Conservation (phyloP, 2,113 vertebrate species). For the Mus spicilegus region DNA sequence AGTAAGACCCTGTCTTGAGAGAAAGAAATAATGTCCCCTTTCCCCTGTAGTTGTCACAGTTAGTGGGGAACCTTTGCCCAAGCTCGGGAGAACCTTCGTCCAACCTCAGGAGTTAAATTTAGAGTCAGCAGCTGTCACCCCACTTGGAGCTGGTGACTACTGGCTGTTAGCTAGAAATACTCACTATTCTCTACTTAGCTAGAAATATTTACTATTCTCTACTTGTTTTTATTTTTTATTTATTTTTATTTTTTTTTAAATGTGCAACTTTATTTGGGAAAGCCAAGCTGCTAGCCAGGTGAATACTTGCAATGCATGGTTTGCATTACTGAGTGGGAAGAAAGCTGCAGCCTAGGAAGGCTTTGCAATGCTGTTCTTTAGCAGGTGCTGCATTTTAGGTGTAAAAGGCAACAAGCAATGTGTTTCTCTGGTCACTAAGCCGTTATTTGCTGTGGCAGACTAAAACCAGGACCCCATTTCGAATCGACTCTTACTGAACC, state of each 20-base stretch:
- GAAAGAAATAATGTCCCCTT: accelerated
- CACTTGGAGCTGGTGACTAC: conserved; percentile 5
- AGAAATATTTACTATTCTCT: too few species aligned
- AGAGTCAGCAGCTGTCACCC: conserved; percentile 46
- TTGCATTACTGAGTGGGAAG: conserved; percentile 8
- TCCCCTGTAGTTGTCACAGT: background rate
- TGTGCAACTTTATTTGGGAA: background rate
- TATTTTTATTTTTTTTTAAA: background rate
- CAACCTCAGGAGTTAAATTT: conserved; percentile 57
- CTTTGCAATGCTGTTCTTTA: background rate
- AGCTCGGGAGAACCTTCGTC: background rate
- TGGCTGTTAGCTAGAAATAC: conserved; percentile 9
- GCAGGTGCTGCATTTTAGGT: background rate
- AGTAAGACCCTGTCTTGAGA: background rate
- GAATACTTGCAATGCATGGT: background rate
- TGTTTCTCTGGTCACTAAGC: background rate
- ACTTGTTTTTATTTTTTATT: background rate
- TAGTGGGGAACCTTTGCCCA: conserved; percentile 16
- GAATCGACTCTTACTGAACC: background rate
- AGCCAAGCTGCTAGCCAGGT: background rate
- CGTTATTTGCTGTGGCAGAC: too few species aligned
- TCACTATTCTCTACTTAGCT: background rate
- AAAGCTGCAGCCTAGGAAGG: background rate
- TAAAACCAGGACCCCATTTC: background rate
- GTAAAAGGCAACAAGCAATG: background rate